These are phyloP conservation scores for Colius striatus DNA, from an alignment of 2,113 vertebrate species.

Conservation along the genomic window DNA sequence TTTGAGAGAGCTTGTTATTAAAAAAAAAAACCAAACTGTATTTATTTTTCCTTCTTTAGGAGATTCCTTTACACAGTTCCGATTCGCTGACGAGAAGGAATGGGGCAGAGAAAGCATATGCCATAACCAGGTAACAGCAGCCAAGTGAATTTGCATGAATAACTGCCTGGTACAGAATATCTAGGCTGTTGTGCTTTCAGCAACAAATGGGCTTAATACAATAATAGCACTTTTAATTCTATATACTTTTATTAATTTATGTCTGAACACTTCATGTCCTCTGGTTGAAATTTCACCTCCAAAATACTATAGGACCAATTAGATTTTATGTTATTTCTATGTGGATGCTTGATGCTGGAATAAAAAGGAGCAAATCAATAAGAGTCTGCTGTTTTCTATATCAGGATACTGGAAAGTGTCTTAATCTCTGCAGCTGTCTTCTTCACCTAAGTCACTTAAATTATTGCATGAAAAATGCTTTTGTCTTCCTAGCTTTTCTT, in stretches of 20 bases:
- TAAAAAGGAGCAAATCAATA: not conserved
- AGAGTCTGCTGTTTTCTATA: not conserved
- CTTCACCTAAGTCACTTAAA: not conserved
- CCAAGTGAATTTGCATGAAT: not conserved
- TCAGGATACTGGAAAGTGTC: not conserved
- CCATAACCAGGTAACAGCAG: conserved; percentile 80
- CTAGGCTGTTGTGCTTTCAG: not conserved
- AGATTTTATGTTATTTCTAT: not conserved
- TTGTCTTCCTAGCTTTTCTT: not conserved
- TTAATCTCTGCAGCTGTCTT: not conserved
- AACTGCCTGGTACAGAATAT: not conserved
- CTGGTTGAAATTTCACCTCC: not conserved
- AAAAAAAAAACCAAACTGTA: not conserved
- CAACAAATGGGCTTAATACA: not conserved
- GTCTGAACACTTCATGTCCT: not conserved
- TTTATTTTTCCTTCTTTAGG: conserved; percentile 73
- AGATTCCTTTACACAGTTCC: conserved; percentile 93
- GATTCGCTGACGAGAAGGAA: conserved; percentile 92
- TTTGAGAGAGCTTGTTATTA: not conserved
- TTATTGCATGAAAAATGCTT: not conserved
- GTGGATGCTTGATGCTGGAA: not conserved
- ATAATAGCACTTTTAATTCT: not conserved
- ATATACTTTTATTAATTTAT: not conserved
- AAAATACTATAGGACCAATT: not conserved
- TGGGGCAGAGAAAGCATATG: conserved; percentile 85